Evolutionary conservation across 2,113 vertebrate species (phyloP), one percentile per base, ranked within the genome.

Genomic region (Scalopus aquaticus): DNA sequence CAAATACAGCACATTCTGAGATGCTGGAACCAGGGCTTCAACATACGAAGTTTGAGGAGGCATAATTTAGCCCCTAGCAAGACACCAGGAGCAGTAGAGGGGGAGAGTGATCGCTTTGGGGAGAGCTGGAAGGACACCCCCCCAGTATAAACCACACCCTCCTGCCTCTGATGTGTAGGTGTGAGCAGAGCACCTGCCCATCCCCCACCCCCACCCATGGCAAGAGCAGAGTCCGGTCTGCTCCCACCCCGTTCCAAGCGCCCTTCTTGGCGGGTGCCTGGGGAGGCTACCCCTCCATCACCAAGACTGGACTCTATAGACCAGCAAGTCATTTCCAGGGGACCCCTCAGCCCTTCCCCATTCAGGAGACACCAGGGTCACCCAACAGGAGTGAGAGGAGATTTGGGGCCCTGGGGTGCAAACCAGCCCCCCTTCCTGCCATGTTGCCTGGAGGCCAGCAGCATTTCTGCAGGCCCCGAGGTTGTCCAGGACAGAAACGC

Each of bases 381-480:
- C 58, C 37, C 0, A 1, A 26, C 3, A 2, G 11, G 8, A 42
- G 28, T 0, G 0, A 0, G 0, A 28, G 15, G 26, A 39, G 42
- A 58, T 64, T 22, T 0, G 22, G 32, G 16, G n/a, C 13, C 12
- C 28, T 65, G 64, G 12, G 11, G 46, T 10, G 10, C 4, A 12
- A 65, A 10, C 64, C 15, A 35, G 30, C 3, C 37, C 37, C 37
- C 16, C 20, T 28, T 5, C 49, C 26, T 76, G 28, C 30, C 0
- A 0, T 1, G 17, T 1, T 24, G 11, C 0, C 0, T 1, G 42
- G 64, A 73, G 51, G 26, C 11, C 24, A 0, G 9, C 7, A 13
- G n/a, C 2, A 0, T 74, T 49, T 28, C 1, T 3, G 51, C 46
- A 46, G 24, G 7, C 32, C 70, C 9, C 1, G 42, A 89, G 39